Evolutionary conservation across 2,797 vertebrate genomes (phyloP), one percentile per base, ranked within the genome.

Genomic region (Novumbra hubbsi): DNA sequence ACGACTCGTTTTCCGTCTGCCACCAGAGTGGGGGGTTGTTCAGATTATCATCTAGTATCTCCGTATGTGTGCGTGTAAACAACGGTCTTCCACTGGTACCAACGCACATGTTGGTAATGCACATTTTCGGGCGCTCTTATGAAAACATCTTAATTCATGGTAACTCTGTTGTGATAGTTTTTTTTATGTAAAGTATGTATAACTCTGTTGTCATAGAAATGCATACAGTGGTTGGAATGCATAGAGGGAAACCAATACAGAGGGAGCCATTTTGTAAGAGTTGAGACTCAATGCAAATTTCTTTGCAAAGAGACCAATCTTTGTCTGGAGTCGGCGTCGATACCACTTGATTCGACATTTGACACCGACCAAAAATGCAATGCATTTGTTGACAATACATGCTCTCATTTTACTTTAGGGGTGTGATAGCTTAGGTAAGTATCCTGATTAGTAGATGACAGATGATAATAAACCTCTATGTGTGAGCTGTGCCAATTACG

Each of bases 401-500:
- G 7, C 62, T 7, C 62, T 73, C 49, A 66, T 70, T 71, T 73
- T 15, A 55, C 70, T 73, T 45, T 38, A 38, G 24, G 9, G 38
- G 14, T 60, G n/a, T 11, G 71, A 72, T 60, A 50, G 19, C 68
- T 52, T 38, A 70, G 50, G 63, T 57, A 65, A 73, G 73, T 34
- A 19, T 19, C 21, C n/a, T 34, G 16, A 71, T 73, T 70, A 67
- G n/a, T 55, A n/a, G 19, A 70, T 74, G 48, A 67, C n/a, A 24
- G 52, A 64, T 38, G n/a, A 70, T 52, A n/a, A 70, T 5, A 50
- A 41, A 24, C 21, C 41, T 27, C 65, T 73, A 67, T 76, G 34
- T 38, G 5, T 64, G 68, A 71, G 68, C 63, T 73, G 74, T 62
- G 68, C 27, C 71, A 62, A 71, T 80, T 64, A 65, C 2, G 2